phyloP scores from a whole-genome alignment of 2,797 vertebrate genomes.

The Pitangus sulphuratus region DNA sequence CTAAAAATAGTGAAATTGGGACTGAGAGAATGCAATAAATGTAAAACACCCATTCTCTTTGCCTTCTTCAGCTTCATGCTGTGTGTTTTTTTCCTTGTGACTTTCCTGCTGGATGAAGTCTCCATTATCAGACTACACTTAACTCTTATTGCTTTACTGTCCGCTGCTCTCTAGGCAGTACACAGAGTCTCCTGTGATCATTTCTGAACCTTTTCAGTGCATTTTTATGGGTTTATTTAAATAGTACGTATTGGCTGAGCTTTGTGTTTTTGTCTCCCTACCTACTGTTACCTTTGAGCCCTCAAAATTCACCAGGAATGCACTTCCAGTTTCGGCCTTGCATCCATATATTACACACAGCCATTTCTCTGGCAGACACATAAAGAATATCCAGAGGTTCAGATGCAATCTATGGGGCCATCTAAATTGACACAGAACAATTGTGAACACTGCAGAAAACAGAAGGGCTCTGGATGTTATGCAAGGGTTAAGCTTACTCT shows the following conservation, averaged over 20 bases:
- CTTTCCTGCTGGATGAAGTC: not conserved
- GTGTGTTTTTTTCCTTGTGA: not conserved
- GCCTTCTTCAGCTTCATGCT: not conserved
- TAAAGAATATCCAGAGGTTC: not conserved
- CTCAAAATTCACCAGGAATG: not conserved
- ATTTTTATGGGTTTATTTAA: not conserved
- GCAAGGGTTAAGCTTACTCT: not conserved
- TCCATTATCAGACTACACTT: not conserved
- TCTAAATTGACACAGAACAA: not conserved
- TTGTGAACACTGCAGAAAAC: not conserved
- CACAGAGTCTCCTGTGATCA: accelerated
- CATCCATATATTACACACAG: not conserved
- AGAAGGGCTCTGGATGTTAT: not conserved
- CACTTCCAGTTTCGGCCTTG: not conserved
- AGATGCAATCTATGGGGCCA: not conserved
- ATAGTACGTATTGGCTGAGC: not conserved
- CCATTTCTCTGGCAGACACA: accelerated
- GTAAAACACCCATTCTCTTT: accelerated
- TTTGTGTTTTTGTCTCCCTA: not conserved
- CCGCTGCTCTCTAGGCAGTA: not conserved
- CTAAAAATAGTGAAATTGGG: not conserved
- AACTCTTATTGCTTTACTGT: not conserved
- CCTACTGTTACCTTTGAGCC: not conserved
- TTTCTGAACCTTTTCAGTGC: not conserved
- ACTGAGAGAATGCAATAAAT: not conserved